phyloP scores from a whole-genome alignment of 2,113 vertebrate genomes.

The Caranx ignobilis region DNA sequence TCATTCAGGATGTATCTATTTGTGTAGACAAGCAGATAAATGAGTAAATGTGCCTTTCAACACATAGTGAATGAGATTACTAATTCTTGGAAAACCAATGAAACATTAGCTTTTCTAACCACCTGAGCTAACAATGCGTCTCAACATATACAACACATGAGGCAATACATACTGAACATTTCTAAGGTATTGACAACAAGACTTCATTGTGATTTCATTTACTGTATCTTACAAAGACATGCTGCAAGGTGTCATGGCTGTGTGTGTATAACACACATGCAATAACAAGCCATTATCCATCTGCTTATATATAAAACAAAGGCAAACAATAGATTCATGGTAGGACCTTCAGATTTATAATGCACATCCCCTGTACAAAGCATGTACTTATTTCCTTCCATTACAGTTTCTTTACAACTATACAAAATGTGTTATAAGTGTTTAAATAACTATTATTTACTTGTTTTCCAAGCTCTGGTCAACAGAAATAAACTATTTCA shows the following conservation, averaged over 20 bases:
- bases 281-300: too few species aligned
- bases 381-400: neutral
- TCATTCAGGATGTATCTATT: slow-evolving; percentile 19
- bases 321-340: neutral
- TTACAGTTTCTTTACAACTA: neutral
- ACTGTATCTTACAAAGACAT: neutral
- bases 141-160: neutral
- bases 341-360: neutral
- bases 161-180: neutral
- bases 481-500: slow-evolving; percentile 11
- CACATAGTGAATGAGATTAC: slow-evolving; percentile 5
- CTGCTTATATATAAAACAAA: too few species aligned
- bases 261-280: too few species aligned
- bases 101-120: neutral
- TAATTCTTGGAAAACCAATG: neutral
- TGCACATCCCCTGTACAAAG: neutral
- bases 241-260: neutral
- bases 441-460: neutral
- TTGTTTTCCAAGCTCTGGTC: neutral
- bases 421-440: neutral
- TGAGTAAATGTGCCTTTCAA: slow-evolving; percentile 1
- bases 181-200: neutral
- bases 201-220: neutral
- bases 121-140: neutral
- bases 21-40: neutral